Conservation (phyloP, 2,888 invertebrate species). For the Eupithecia vulgata region DNA sequence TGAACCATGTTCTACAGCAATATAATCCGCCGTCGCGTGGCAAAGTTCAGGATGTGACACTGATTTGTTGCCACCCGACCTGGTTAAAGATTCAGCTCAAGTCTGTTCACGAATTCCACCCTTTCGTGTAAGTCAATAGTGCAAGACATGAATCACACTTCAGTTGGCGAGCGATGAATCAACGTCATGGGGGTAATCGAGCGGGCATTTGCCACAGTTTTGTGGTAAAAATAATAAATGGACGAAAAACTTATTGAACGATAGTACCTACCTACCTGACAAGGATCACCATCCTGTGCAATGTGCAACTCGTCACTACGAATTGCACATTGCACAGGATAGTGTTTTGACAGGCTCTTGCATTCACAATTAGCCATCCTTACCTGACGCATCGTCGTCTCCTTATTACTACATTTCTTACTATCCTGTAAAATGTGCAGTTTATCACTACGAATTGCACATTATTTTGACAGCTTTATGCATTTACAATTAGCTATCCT, state of each 20-base stretch:
- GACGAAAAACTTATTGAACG: constrained; percentile 1
- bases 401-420: too few relatives aligned
- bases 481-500: too few relatives aligned
- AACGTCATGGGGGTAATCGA: constrained; percentile 30
- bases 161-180: constrained; percentile 33
- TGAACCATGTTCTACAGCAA: background rate
- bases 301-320: too few relatives aligned
- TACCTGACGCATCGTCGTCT: too few relatives aligned
- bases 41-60: constrained; percentile 54
- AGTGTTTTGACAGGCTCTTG: too few relatives aligned
- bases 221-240: constrained; percentile 7
- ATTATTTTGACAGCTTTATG: too few relatives aligned
- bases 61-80: constrained; percentile 60
- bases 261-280: background rate
- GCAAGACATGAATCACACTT: constrained; percentile 38
- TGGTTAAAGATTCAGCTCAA: constrained; percentile 46
- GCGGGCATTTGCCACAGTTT: constrained; percentile 19
- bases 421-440: too few relatives aligned
- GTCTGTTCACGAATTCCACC: constrained; percentile 31
- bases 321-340: too few relatives aligned
- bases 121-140: constrained; percentile 39
- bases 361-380: too few relatives aligned
- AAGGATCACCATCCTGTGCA: too few relatives aligned
- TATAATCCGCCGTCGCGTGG: constrained; percentile 22
- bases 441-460: too few relatives aligned